Base-by-base conservation (phyloP, 1,140 invertebrate species). In the Tribolium castaneum region DNA sequence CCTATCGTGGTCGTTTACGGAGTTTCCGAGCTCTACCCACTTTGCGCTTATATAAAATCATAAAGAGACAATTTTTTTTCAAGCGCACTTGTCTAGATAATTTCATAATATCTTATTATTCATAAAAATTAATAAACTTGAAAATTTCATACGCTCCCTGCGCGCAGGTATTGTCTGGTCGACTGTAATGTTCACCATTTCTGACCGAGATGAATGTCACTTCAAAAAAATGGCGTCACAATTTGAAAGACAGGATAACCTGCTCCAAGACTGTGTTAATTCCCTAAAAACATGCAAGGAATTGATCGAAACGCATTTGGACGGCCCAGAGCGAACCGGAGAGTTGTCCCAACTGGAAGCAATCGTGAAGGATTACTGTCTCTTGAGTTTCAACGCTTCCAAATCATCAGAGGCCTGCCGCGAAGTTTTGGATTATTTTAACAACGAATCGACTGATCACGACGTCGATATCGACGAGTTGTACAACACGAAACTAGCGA, bases 281-380 rank as follows among this genome's bases (percentile, higher is more conserved):
- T 82, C 81, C 4, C 70, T 84, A 78, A 79, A 78, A 76, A 78
- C 77, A 5, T 83, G 81, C 75, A 79, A 81, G 78, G 78, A 80
- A 76, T 73, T 83, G 12, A 81, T 83, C 14, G 70, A 66, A 12
- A 78, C 79, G 66, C 66, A 81, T 35, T 75, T 81, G 5, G 75
- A 76, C 10, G 51, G 72, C 49, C 77, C 70, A 4, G 79, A 81
- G 14, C 62, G 77, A 51, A 5, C 73, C 9, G 22, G 6, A 6
- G 77, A 83, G 19, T 9, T 79, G n/a, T 45, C 59, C 0, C 72
- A 73, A 56, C 45, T 84, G 19, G 50, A 83, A 56, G 51, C 80
- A 6, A 52, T 80, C 25, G 72, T 77, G 5, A 78, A 80, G 71
- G 52, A 78, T 16, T 84, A 82, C 22, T 80, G 78, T 30, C 59